Percentiles rank a stretch among this genome's conserved stretches.
Evolutionary conservation across 2,888 invertebrate genomes (phyloP).

Genomic region (Allygus modestus): DNA sequence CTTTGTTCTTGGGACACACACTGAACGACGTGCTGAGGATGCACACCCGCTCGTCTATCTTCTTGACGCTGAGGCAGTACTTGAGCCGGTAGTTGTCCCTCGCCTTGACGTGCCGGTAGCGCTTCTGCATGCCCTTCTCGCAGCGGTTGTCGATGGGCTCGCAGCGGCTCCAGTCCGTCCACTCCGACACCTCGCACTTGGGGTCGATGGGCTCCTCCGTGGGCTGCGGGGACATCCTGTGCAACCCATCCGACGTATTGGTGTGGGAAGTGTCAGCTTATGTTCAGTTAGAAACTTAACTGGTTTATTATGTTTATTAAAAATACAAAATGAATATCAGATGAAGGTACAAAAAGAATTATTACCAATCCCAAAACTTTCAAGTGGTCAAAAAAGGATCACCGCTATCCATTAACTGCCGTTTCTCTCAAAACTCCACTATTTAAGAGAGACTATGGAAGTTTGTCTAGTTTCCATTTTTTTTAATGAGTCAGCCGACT

Average conservation of each 20-base stretch:
- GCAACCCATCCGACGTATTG: too few species aligned
- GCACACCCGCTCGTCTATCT: conserved; percentile 17
- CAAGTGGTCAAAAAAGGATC: too few species aligned
- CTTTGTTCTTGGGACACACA: conserved; percentile 37
- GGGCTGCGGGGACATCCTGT: conserved; percentile 8
- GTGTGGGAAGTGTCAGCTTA: not conserved
- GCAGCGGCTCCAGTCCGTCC: conserved; percentile 37
- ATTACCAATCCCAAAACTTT: too few species aligned
- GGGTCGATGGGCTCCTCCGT: conserved; percentile 28
- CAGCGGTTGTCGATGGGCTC: conserved; percentile 22
- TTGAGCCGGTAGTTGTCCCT: not conserved
- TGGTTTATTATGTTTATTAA: too few species aligned
- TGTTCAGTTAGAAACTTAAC: not conserved
- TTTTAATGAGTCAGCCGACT: too few species aligned
- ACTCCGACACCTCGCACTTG: conserved; percentile 15
- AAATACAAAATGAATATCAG: too few species aligned
- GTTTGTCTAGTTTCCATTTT: too few species aligned
- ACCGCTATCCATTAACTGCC: too few species aligned
- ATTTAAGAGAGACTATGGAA: too few species aligned
- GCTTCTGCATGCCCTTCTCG: conserved; percentile 30
- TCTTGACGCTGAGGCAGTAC: conserved; percentile 8
- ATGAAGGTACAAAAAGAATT: too few species aligned
- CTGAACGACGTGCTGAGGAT: conserved; percentile 3
- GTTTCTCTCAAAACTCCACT: too few species aligned
- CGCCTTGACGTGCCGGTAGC: conserved; percentile 3